These are phyloP conservation scores for Hoplostethus atlanticus DNA, from an alignment of 2,797 vertebrate genomes.

Conservation along the genomic window DNA sequence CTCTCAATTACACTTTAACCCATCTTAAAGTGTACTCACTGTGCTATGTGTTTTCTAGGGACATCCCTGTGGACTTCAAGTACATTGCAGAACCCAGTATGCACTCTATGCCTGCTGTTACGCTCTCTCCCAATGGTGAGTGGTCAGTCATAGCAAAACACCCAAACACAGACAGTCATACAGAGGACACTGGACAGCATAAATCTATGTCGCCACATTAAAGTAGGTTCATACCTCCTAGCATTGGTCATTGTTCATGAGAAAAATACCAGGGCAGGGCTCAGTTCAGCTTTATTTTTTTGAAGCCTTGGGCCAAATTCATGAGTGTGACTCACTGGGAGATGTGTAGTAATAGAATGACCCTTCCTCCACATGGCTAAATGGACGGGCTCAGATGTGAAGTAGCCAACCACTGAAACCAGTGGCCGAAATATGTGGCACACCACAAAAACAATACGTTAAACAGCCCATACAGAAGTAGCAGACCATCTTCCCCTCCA, in stretches of 20 bases:
- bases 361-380: not conserved
- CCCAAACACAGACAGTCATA: not conserved
- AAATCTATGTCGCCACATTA: conserved; percentile 33
- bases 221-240: conserved; percentile 8
- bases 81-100: conserved; percentile 99
- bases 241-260: conserved; percentile 17
- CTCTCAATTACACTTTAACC: conserved; percentile 31
- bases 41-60: conserved; percentile 85
- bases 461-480: not conserved
- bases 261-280: not conserved
- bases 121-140: conserved; percentile 97
- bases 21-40: conserved; percentile 41
- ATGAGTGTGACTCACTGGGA: not conserved
- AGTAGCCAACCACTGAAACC: too few relatives aligned
- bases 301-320: not conserved
- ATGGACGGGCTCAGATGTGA: not conserved
- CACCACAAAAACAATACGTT: not conserved
- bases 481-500: conserved; percentile 11
- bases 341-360: not conserved
- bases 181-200: conserved; percentile 22
- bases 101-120: conserved; percentile 99
- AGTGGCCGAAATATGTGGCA: not conserved
- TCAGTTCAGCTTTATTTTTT: not conserved
- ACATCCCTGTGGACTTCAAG: conserved; percentile 99
- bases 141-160: conserved; percentile 39